Base-by-base conservation (phyloP, 2,113 vertebrate genomes). In the Tursiops truncatus region DNA sequence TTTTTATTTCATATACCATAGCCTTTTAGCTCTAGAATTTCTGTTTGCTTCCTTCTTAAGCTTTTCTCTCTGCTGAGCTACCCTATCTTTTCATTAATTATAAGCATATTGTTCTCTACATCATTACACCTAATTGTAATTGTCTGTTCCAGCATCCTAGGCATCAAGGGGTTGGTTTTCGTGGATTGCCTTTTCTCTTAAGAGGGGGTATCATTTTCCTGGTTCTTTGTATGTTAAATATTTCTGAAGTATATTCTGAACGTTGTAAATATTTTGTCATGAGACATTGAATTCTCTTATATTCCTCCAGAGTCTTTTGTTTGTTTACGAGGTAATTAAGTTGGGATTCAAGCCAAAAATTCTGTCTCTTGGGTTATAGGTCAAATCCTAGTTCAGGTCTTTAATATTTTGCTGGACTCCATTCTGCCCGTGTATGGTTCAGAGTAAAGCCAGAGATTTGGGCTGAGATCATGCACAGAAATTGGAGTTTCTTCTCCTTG, bases 271-370 rank as follows among this genome's bases (percentile, higher is more conserved):
- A 63, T 71, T 60, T 82, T 85, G 68, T 74, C 87, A 50, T 81
- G 38, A 91, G 81, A 79, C 14, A 58, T 17, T 68, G 9, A 28
- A 81, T 89, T 86, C 63, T 89, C 8, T 89, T 89, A 68, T 73
- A 82, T 83, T 56, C 50, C 38, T 76, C 50, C 33, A 83, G 23
- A 86, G 31, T n/a, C 68, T 67, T 70, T 81, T 17, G 23, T 89
- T 95, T 20, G 71, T 94, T 94, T 86, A 86, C 56, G 8, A 93
- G 33, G 47, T 58, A 97, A 86, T 89, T 81, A 92, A 74, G 70
- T 73, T 67, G 33, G 87, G 74, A 91, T 26, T 93, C n/a, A 86
- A 85, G 15, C 47, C 68, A 58, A 83, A 92, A 92, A 23, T 62
- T 38, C 20, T 70, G 15, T 88, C 65, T 88, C 21, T 91, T 89